Conservation (phyloP, 2,888 invertebrate species). For the Scaptomyza polygonia region DNA sequence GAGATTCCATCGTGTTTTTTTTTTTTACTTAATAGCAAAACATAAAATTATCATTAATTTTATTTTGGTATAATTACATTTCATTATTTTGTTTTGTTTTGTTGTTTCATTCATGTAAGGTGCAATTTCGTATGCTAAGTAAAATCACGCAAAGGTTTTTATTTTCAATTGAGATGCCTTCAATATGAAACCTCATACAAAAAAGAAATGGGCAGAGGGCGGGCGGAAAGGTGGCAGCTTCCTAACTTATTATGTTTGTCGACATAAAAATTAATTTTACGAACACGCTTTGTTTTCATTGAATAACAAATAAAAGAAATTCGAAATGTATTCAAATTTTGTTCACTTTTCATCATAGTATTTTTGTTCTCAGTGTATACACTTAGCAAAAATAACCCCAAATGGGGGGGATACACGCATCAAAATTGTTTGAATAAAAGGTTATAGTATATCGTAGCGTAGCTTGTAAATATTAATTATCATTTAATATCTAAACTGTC, state of each 20-base stretch:
- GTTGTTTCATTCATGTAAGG: slow-evolving; percentile 48
- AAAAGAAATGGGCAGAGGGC: slow-evolving; percentile 14
- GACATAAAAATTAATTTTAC: slow-evolving; percentile 69
- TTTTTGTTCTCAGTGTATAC: slow-evolving; percentile 57
- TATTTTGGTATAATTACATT: slow-evolving; percentile 77
- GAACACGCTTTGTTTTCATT: slow-evolving; percentile 74
- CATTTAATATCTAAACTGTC: slow-evolving; percentile 91
- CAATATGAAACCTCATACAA: slow-evolving; percentile 56
- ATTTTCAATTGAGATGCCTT: slow-evolving; percentile 59
- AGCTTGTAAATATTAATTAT: slow-evolving; percentile 6
- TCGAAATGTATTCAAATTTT: slow-evolving; percentile 50
- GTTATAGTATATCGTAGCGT: slow-evolving; percentile 4
- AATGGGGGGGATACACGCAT: slow-evolving; percentile 23
- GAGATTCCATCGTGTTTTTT: slow-evolving; percentile 19
- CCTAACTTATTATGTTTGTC: slow-evolving; percentile 42
- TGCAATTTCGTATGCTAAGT: slow-evolving; percentile 59
- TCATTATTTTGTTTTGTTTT: slow-evolving; percentile 39
- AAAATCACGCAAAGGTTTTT: slow-evolving; percentile 75
- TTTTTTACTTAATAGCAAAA: slow-evolving; percentile 70
- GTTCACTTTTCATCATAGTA: slow-evolving; percentile 12
- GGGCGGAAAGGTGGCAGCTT: slow-evolving; percentile 41
- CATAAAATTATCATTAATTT: slow-evolving; percentile 77
- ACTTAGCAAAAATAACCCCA: slow-evolving; percentile 70
- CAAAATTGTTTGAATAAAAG: slow-evolving; percentile 19
- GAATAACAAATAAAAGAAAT: slow-evolving; percentile 74